Conservation (phyloP, 2,888 invertebrate genomes). For the Drosophila atripex region DNA sequence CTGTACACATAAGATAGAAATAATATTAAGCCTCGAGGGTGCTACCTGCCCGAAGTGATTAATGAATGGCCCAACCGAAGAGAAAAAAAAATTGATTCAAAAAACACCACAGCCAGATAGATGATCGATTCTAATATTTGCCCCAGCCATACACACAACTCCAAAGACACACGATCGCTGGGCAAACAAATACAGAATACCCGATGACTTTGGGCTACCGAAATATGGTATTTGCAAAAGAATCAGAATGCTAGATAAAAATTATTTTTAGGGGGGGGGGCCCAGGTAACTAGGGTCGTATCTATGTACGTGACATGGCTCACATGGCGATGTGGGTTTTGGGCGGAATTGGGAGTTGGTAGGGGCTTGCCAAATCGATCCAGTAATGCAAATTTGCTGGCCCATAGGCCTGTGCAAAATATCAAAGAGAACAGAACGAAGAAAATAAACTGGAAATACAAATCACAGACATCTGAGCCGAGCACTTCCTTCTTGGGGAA, state of each 20-base stretch:
- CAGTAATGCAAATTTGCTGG: conserved; percentile 36
- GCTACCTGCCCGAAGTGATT: conserved; percentile 39
- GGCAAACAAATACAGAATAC: conserved; percentile 38
- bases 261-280: neutral
- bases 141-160: conserved; percentile 19
- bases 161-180: conserved; percentile 33
- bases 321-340: conserved; percentile 13
- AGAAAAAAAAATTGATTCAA: conserved; percentile 12
- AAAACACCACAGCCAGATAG: conserved; percentile 25
- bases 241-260: conserved; percentile 55
- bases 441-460: conserved; percentile 67
- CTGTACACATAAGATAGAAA: conserved; percentile 26
- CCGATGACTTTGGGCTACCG: conserved; percentile 44
- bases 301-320: conserved; percentile 36
- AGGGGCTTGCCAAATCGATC: conserved; percentile 22
- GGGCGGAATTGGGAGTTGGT: conserved; percentile 3
- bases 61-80: conserved; percentile 20
- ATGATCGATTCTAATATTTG: conserved; percentile 45
- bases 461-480: conserved; percentile 60
- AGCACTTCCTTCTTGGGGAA: conserved; percentile 74
- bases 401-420: conserved; percentile 41
- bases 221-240: conserved; percentile 64
- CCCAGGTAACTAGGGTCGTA: conserved; percentile 32
- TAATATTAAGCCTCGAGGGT: conserved; percentile 23
- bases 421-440: conserved; percentile 41